Evolutionary conservation across 1,140 invertebrate genomes (phyloP), one percentile per base, ranked within the genome.

Genomic region (Lucilia sericata): DNA sequence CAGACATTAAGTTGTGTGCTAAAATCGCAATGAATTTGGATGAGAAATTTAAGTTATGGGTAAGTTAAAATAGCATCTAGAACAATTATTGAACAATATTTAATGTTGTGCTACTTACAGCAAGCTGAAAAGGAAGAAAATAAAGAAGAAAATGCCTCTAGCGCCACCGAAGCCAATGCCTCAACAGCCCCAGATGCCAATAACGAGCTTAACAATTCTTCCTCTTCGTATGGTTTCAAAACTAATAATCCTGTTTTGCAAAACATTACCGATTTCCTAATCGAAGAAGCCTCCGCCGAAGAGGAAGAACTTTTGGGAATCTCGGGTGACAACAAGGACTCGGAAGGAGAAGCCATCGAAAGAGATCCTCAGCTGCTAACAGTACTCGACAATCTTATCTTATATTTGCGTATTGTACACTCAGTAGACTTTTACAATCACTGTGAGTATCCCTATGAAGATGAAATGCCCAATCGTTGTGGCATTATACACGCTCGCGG

Each of bases 391-490:
- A 92, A 95, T 55, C 93, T 99, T 74, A 94, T 99, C 42, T 91
- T 99, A 13, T 99, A 99, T 91, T 92, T 99, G 85, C 94, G 99
- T 51, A 94, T 99, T 74, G 99, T 99, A 92, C 95, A 51, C 93
- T 99, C 65, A 94, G 99, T 49, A 12, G 99, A 99, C 92, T 99
- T 98, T 90, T 99, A 99, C 91, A 99, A 98, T 92, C 97, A 98
- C 87, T 98, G 97, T 88, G 98, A 99, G 88, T 99, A 99, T 93
- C 97, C 98, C 0, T 99, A 99, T 89, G 99, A 99, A 92, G 99
- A 99, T 91, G 98, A 99, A 90, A 99, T 99, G 99, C 99, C 99
- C 0, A 99, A 99, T 91, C 93, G 98, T 42, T 99, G 98, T 92
- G 98, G 98, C 17, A 99, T 99, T 85, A 97, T 99, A 93, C 99